Conservation (phyloP, 2,113 vertebrate genomes). For the Chrysemys picta region DNA sequence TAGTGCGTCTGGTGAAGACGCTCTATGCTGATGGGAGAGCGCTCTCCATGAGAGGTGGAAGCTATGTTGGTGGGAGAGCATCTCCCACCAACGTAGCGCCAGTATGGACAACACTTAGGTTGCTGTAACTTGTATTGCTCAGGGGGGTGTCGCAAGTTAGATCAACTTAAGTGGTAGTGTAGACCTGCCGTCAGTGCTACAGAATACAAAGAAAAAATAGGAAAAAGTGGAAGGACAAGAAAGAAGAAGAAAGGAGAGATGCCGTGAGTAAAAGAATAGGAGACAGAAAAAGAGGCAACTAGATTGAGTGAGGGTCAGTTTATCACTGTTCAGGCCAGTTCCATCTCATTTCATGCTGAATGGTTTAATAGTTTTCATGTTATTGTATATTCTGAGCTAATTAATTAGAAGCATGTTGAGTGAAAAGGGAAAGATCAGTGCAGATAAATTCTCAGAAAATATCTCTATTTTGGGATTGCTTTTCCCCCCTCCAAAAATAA, state of each 20-base stretch:
- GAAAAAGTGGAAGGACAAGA: background rate
- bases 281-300: background rate
- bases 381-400: background rate
- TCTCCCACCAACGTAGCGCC: too few species aligned
- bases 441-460: constrained; percentile 6
- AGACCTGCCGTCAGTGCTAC: background rate
- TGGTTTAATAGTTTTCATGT: background rate
- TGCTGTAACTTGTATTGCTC: too few species aligned
- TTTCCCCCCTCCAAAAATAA: background rate
- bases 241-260: background rate
- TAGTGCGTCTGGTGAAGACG: too few species aligned
- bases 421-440: background rate
- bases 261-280: background rate
- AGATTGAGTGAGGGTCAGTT: background rate
- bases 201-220: background rate
- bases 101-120: too few species aligned
- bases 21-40: too few species aligned
- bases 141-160: too few species aligned
- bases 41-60: too few species aligned
- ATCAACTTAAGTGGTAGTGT: too few species aligned
- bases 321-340: background rate
- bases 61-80: too few species aligned
- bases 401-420: constrained; percentile 45
- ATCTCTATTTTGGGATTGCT: background rate
- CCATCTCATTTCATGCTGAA: background rate